Evolutionary conservation across 2,113 vertebrate genomes (phyloP), one percentile per base, ranked within the genome.

Genomic region (Sprattus sprattus): DNA sequence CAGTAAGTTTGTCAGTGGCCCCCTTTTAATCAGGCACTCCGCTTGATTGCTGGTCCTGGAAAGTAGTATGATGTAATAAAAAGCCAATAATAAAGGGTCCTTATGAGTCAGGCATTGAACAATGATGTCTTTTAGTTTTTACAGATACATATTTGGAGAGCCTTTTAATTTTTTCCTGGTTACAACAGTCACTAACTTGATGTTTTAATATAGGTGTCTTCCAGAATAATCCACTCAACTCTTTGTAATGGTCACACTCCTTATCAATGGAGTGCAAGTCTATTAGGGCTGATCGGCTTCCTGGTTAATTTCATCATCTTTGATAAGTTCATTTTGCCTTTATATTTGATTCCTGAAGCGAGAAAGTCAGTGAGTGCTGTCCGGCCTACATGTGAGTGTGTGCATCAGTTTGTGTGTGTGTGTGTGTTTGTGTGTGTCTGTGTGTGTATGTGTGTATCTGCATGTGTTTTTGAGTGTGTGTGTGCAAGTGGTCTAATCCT

Each of bases 291-390:
- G 83, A 81, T 88, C 86, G 88, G 85, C 85, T 89, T 86, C 89
- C 90, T 90, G 85, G 86, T 64, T 78, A 28, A 54, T 67, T 86
- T 89, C 84, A 87, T 91, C 75, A 89, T 47, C 22, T 90, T 92
- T 94, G 93, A 94, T 94, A 92, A 89, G 93, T 94, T 93, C 89
- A 93, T 95, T 88, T 67, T 88, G 90, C 91, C 90, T 89, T 91
- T 83, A 88, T 91, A 84, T 83, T 75, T 88, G 88, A 81, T 57
- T 88, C 80, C 85, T 88, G 86, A 85, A 90, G 57, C 88, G 85
- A 88, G 88, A 85, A 85, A 87, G 83, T 49, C 6, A 75, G 82
- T 82, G n/a, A 25, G 22, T 84, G 82, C 86, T 84, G 87, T 39
- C 64, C 85, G 81, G 60, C 81, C 64, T 75, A 81, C 71, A 57